Conservation (phyloP, 1,140 invertebrate species). For the Scaptodrosophila lebanonensis region DNA sequence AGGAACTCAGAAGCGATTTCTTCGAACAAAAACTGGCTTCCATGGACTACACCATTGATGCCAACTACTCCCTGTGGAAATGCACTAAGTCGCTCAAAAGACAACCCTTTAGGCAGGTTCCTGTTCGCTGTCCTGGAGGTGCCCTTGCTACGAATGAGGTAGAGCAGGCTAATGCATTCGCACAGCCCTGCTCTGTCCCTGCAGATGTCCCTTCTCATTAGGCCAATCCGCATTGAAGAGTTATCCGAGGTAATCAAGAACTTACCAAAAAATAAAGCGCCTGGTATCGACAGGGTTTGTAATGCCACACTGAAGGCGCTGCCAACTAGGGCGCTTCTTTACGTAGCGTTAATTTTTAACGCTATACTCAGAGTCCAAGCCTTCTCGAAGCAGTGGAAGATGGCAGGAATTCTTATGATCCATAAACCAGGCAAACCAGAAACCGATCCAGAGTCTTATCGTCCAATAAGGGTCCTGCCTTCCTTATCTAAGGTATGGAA, state of each 20-base stretch:
- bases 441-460: too few relatives aligned
- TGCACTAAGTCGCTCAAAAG: conserved; percentile 11
- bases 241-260: background rate
- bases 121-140: background rate
- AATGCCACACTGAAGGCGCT: conserved; percentile 1
- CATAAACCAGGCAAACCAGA: too few relatives aligned
- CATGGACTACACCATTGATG: conserved; percentile 14
- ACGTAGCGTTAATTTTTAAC: conserved; percentile 9
- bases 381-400: conserved; percentile 3
- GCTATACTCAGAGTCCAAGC: background rate
- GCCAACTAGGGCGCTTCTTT: background rate
- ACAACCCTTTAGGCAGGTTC: conserved; percentile 3
- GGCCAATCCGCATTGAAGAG: background rate
- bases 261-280: background rate
- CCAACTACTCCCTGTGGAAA: conserved; percentile 18
- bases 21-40: conserved; percentile 17
- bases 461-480: conserved; percentile 4
- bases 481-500: conserved; percentile 15
- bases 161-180: conserved; percentile 8
- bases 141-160: background rate
- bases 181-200: too few relatives aligned
- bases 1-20: conserved; percentile 6
- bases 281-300: background rate
- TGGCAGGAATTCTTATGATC: background rate
- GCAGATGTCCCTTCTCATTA: too few relatives aligned